phyloP scores from a whole-genome alignment of 2,888 invertebrate species.

The Blera fallax region DNA sequence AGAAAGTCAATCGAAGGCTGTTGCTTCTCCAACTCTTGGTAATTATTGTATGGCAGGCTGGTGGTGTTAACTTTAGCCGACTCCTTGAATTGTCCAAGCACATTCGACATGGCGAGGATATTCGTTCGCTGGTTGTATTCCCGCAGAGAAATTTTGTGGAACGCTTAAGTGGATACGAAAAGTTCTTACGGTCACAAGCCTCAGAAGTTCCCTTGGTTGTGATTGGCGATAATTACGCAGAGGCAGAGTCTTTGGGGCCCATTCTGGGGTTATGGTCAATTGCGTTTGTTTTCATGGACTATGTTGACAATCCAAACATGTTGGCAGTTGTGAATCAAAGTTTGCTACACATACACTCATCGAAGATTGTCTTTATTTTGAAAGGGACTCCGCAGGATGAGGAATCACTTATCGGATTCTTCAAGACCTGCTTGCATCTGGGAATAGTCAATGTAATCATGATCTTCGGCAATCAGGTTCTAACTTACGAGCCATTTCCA shows the following conservation, averaged over 20 bases:
- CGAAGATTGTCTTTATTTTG: constrained; percentile 37
- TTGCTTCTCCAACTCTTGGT: background rate
- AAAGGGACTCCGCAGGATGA: background rate
- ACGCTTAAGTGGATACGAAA: constrained; percentile 15
- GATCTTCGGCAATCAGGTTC: background rate
- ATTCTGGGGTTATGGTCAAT: constrained; percentile 37
- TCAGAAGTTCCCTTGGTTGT: constrained; percentile 15
- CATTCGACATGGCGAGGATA: constrained; percentile 37
- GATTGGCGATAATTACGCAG: background rate
- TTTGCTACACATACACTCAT: constrained; percentile 31
- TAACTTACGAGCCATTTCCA: constrained; percentile 52
- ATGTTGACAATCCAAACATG: constrained; percentile 25
- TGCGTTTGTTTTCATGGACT: constrained; percentile 46
- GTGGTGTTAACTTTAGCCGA: constrained; percentile 12
- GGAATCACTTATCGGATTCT: background rate
- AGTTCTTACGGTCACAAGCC: constrained; percentile 4
- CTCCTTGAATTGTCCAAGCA: constrained; percentile 34
- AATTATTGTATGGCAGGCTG: background rate
- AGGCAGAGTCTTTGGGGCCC: background rate
- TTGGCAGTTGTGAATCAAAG: constrained; percentile 31
- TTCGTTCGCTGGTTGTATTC: constrained; percentile 44
- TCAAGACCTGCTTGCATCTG: constrained; percentile 22
- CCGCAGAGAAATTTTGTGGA: constrained; percentile 22
- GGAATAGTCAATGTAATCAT: constrained; percentile 50
- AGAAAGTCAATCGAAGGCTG: background rate